A percentile compares a stretch with the other conserved stretches of the same genome.
Conservation (phyloP, 2,888 invertebrate species). For the Halictus ligatus region DNA sequence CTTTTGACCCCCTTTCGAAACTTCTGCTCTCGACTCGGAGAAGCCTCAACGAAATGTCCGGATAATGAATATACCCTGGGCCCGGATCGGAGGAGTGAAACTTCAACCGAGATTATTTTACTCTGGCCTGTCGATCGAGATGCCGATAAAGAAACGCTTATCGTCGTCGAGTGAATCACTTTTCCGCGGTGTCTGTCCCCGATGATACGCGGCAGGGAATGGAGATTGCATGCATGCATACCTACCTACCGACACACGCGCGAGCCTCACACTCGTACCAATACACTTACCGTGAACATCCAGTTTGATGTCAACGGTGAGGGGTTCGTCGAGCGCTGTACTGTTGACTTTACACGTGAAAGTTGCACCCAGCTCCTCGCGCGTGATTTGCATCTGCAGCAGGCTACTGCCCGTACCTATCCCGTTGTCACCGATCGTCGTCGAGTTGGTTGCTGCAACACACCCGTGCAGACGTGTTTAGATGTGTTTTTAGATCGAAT, state of each 20-base stretch:
- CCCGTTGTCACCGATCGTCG: slow-evolving; percentile 86
- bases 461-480: neutral
- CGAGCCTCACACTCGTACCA: neutral
- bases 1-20: slow-evolving; percentile 33
- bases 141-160: slow-evolving; percentile 46
- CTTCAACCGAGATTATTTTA: slow-evolving; percentile 41
- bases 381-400: slow-evolving; percentile 88
- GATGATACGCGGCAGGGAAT: neutral
- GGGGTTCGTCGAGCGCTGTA: slow-evolving; percentile 88
- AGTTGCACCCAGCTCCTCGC: slow-evolving; percentile 90
- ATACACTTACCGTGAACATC: slow-evolving; percentile 90
- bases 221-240: slow-evolving; percentile 9
- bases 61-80: slow-evolving; percentile 31
- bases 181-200: slow-evolving; percentile 12
- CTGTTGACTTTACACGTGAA: slow-evolving; percentile 91
- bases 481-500: slow-evolving; percentile 18
- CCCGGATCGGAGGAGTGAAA: slow-evolving; percentile 1
- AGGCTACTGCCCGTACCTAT: slow-evolving; percentile 88
- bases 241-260: neutral
- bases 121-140: slow-evolving; percentile 27
- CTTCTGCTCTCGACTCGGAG: neutral
- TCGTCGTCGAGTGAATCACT: slow-evolving; percentile 40
- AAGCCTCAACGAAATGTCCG: slow-evolving; percentile 20
- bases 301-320: slow-evolving; percentile 87
- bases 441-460: slow-evolving; percentile 85